A percentile compares a stretch with the other conserved stretches of the same genome.
Conservation (phyloP, 2,888 invertebrate genomes). For the Amphipyra tragopoginis region DNA sequence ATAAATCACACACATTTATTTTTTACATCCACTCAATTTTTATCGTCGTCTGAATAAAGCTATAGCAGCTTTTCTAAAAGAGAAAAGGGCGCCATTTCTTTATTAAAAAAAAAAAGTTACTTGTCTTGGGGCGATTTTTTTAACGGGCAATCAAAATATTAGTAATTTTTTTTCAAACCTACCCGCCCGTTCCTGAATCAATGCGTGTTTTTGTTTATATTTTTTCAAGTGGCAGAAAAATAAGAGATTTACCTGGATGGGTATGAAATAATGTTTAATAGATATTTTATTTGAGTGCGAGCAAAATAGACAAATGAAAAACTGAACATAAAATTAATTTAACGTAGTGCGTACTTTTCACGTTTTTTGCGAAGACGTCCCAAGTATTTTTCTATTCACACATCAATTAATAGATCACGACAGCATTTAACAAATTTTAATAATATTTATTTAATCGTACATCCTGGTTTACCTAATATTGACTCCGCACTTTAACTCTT, state of each 20-base stretch:
- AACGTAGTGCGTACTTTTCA: too few relatives aligned
- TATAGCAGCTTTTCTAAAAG: too few relatives aligned
- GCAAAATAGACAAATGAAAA: too few relatives aligned
- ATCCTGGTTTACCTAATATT: conserved; percentile 27
- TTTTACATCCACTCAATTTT: not conserved
- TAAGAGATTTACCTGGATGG: too few relatives aligned
- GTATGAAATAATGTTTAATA: too few relatives aligned
- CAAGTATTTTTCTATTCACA: not conserved
- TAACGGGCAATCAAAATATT: too few relatives aligned
- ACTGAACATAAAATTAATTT: too few relatives aligned
- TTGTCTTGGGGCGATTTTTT: too few relatives aligned
- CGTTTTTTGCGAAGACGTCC: not conserved
- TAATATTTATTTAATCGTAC: not conserved
- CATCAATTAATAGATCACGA: not conserved
- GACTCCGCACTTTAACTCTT: conserved; percentile 12
- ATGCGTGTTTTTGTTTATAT: conserved; percentile 25
- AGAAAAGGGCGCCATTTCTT: too few relatives aligned
- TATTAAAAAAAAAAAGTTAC: too few relatives aligned
- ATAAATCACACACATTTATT: conserved; percentile 3
- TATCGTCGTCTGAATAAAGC: too few relatives aligned
- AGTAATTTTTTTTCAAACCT: conserved; percentile 5
- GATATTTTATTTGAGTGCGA: too few relatives aligned
- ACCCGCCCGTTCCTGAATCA: conserved; percentile 13
- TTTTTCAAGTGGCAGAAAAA: not conserved
- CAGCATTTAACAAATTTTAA: conserved; percentile 1